Percentiles rank a stretch among this genome's conserved stretches.
Evolutionary conservation across 2,113 vertebrate species (phyloP).

Genomic region (Phalacrocorax aristotelis): DNA sequence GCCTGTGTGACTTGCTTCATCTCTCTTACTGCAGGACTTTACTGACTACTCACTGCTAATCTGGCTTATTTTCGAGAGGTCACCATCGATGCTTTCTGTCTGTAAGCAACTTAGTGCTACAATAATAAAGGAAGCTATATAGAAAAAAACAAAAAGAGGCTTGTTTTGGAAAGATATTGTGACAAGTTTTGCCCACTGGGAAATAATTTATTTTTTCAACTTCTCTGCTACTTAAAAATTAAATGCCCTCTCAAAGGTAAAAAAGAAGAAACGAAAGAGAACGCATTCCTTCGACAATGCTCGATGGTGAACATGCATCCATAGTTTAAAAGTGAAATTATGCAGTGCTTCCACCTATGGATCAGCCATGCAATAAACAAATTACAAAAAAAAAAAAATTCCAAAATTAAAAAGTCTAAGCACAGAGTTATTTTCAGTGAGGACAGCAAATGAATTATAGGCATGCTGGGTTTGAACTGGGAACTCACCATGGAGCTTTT

Average conservation of each 20-base stretch:
- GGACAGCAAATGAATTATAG: slow-evolving; percentile 76
- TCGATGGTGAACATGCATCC: slow-evolving; percentile 34
- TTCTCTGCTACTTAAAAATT: slow-evolving; percentile 23
- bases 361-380: slow-evolving; percentile 74
- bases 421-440: slow-evolving; percentile 57
- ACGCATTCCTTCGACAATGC: slow-evolving; percentile 18
- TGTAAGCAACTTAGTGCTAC: background rate
- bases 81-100: background rate
- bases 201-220: slow-evolving; percentile 14
- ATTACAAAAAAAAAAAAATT: background rate
- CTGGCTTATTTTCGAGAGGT: background rate
- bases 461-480: slow-evolving; percentile 87
- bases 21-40: background rate
- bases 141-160: background rate
- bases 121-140: background rate
- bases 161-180: background rate
- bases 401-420: background rate
- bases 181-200: background rate
- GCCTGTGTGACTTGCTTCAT: background rate
- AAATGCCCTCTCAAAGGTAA: background rate
- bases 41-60: background rate
- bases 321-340: slow-evolving; percentile 29
- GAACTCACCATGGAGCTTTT: slow-evolving; percentile 99
- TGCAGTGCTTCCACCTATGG: slow-evolving; percentile 63
- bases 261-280: background rate